Percentiles rank a stretch among this genome's conserved stretches.
These are phyloP conservation scores for Chironomus striatipennis DNA, from an alignment of 1,140 invertebrate genomes.

Conservation along the genomic window DNA sequence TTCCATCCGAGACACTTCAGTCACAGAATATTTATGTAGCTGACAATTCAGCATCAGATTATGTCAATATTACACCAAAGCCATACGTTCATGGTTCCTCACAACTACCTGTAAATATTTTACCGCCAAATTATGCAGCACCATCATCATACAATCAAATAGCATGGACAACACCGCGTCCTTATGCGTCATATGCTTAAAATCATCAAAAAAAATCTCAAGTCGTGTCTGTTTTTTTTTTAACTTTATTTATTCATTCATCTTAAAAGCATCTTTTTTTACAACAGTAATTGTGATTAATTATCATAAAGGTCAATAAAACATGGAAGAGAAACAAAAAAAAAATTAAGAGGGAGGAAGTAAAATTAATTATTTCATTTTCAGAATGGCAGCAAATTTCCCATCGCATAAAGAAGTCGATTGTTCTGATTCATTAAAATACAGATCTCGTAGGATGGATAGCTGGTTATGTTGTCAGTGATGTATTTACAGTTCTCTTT, in stretches of 20 bases:
- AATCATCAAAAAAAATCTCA: background rate
- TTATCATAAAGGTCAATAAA: background rate
- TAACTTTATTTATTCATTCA: background rate
- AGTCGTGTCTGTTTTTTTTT: background rate
- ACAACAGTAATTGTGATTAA: background rate
- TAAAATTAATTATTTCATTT: background rate
- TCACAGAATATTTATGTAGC: background rate
- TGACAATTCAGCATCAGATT: background rate
- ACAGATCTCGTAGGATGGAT: background rate
- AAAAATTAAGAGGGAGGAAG: too few relatives aligned
- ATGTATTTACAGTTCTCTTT: background rate
- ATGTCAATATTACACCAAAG: background rate
- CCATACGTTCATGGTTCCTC: background rate
- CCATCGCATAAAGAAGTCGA: background rate
- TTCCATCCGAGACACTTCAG: background rate
- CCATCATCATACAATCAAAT: background rate
- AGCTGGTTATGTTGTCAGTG: background rate
- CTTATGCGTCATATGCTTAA: background rate
- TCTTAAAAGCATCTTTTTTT: background rate
- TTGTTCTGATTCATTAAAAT: constrained; percentile 14
- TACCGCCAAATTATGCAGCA: background rate
- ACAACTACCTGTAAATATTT: background rate
- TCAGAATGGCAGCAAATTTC: background rate
- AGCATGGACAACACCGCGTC: background rate
- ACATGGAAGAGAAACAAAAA: too few relatives aligned